Conservation (phyloP, 1,140 invertebrate species). For the Camponotus pennsylvanicus region DNA sequence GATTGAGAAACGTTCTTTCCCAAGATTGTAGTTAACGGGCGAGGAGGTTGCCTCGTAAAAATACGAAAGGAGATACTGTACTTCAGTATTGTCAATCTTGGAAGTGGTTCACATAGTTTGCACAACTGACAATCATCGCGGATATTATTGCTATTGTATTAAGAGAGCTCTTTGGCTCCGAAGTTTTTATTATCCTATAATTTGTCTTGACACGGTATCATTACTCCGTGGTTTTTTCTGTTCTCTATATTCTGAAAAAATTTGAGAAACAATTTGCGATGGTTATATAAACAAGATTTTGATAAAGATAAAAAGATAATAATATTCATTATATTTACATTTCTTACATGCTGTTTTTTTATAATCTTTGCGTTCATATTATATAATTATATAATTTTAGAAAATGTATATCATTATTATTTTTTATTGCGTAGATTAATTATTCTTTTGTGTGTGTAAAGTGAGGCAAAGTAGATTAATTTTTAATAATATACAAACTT, state of each 20-base stretch:
- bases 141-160: conserved; percentile 43
- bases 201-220: background rate
- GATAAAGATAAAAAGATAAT: background rate
- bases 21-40: conserved; percentile 29
- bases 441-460: background rate
- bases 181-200: conserved; percentile 39
- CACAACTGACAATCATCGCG: conserved; percentile 44
- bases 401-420: background rate
- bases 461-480: background rate
- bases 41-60: conserved; percentile 12
- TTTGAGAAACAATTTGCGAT: background rate
- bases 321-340: background rate
- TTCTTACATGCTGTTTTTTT: background rate
- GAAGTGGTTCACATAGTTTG: conserved; percentile 53
- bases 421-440: background rate
- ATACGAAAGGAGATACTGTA: conserved; percentile 41
- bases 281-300: background rate
- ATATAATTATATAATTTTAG: background rate
- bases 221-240: background rate
- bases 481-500: background rate
- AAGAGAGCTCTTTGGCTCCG: conserved; percentile 19
- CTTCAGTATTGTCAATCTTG: conserved; percentile 43
- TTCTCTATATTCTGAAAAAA: background rate
- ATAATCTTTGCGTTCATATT: background rate
- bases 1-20: conserved; percentile 48